phyloP scores from a whole-genome alignment of 1,140 invertebrate species.

The Zaprionus taronus region DNA sequence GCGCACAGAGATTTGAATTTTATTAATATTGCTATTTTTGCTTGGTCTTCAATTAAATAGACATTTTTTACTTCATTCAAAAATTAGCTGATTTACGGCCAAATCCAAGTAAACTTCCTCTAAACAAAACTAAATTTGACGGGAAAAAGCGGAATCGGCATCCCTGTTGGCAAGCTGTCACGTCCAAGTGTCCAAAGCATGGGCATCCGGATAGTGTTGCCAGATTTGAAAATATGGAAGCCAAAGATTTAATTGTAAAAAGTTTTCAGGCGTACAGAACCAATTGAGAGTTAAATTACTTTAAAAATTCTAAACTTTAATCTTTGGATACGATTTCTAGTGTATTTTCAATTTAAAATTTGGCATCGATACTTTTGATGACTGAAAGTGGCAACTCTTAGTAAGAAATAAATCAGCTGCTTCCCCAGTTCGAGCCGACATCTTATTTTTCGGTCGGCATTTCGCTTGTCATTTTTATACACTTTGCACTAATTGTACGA shows the following conservation, averaged over 20 bases:
- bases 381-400: not conserved
- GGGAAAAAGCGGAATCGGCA: no score
- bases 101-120: no score
- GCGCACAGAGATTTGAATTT: no score
- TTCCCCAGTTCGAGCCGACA: conserved; percentile 27
- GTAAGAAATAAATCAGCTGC: conserved; percentile 1
- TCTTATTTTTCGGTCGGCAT: conserved; percentile 46
- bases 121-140: no score
- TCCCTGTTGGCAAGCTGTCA: not conserved
- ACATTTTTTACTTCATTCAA: no score
- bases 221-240: not conserved
- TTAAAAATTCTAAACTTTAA: not conserved
- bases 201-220: not conserved
- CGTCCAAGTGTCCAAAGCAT: not conserved
- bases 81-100: no score
- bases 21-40: no score
- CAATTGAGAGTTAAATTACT: not conserved
- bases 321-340: not conserved
- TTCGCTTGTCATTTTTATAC: conserved; percentile 26
- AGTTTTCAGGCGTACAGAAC: not conserved
- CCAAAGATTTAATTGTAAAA: not conserved
- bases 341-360: not conserved
- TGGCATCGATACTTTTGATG: conserved; percentile 5
- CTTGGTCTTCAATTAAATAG: no score
- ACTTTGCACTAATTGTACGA: not conserved